Percentiles rank a stretch among this genome's conserved stretches.
phyloP scores from a whole-genome alignment of 2,797 vertebrate genomes.

The Podargus strigoides region DNA sequence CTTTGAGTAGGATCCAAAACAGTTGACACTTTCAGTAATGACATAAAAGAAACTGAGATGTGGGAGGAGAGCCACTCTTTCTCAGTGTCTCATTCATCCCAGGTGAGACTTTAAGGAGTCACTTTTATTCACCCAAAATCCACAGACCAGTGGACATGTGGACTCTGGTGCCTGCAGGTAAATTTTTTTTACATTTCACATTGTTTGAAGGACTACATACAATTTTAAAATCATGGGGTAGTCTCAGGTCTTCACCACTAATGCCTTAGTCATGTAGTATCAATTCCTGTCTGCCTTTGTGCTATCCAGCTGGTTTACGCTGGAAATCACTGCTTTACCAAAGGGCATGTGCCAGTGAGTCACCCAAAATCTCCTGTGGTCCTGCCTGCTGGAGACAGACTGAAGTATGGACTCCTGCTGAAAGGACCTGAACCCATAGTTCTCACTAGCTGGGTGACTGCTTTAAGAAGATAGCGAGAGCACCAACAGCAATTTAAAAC shows the following conservation, averaged over 20 bases:
- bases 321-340: not conserved
- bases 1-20: not conserved
- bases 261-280: not conserved
- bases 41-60: not conserved
- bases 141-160: not conserved
- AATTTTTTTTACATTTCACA: not conserved
- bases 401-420: not conserved
- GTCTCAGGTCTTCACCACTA: not conserved
- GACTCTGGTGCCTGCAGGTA: not conserved
- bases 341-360: not conserved
- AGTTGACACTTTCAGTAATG: not conserved
- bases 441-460: not conserved
- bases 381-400: not conserved
- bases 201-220: not conserved
- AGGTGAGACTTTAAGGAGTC: not conserved
- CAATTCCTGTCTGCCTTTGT: not conserved
- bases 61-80: not conserved
- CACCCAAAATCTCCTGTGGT: not conserved
- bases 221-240: not conserved
- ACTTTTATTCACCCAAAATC: not conserved
- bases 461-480: not conserved
- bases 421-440: not conserved
- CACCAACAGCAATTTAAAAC: not conserved
- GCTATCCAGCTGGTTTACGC: not conserved
- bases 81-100: not conserved